A percentile compares a stretch with the other conserved stretches of the same genome.
These are phyloP conservation scores for Aphrophora alni DNA, from an alignment of 2,888 invertebrate species.

Conservation along the genomic window DNA sequence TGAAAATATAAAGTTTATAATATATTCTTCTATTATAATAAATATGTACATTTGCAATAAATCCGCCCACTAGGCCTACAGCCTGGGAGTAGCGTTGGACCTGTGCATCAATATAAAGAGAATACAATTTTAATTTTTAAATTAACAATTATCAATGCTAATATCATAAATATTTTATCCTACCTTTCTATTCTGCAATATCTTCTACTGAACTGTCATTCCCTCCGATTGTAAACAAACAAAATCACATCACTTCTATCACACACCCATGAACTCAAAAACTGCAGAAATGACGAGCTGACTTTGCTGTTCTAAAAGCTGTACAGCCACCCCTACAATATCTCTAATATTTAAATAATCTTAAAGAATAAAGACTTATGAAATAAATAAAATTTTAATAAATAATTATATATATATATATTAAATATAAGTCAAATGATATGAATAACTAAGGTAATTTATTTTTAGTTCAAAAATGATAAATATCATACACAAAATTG, in stretches of 20 bases:
- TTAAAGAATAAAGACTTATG: too few relatives aligned
- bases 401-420: too few relatives aligned
- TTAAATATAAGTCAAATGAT: too few relatives aligned
- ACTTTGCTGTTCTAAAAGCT: neutral
- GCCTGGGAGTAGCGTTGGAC: neutral
- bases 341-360: too few relatives aligned
- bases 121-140: neutral
- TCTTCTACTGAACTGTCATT: neutral
- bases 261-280: neutral
- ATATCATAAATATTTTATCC: neutral
- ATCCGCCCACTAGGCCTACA: constrained; percentile 2
- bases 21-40: neutral
- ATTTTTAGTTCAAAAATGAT: too few relatives aligned
- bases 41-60: neutral
- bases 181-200: neutral
- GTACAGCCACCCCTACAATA: neutral
- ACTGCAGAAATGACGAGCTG: constrained; percentile 6
- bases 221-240: neutral
- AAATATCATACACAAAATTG: too few relatives aligned
- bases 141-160: neutral
- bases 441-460: too few relatives aligned
- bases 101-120: neutral
- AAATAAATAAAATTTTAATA: too few relatives aligned
- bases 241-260: neutral
- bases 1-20: neutral